Evolutionary conservation across 2,113 vertebrate genomes (phyloP), one percentile per base, ranked within the genome.

Genomic region (Caranx ignobilis): DNA sequence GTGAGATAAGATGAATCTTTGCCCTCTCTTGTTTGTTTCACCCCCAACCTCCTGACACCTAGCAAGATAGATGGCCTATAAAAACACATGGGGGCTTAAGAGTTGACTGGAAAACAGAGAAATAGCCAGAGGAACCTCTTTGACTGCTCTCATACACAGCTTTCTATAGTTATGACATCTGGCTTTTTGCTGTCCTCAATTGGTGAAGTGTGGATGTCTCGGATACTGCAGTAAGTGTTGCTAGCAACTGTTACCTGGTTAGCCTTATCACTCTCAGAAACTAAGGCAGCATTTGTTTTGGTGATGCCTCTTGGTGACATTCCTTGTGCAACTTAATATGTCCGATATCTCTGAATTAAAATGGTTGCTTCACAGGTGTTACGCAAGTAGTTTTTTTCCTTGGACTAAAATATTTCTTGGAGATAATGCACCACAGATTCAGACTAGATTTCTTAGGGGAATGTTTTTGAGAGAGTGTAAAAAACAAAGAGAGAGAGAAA

Each of bases 151-250:
- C 55, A 82, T 43, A n/a, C 16, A 21, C 59, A 35, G n/a, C 6
- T 15, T 21, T 15, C 18, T 63, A 0, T 31, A 50, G 35, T 39
- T 66, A 91, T 89, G 88, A 89, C 90, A 34, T 63, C 81, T 65
- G 75, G 83, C 16, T 85, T 83, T 85, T 87, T 92, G 66, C 85
- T 83, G 48, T 82, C 69, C 6, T 78, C 78, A 9, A 21, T 83
- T 21, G 81, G 74, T 72, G 87, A 93, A 65, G 88, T 91, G 55
- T 88, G 83, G 89, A 88, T 91, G 62, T 54, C 84, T 72, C 79
- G 8, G 9, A 80, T 91, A 72, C 45, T 90, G 41, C 59, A 86
- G 88, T 92, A 91, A 83, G 91, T 88, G 59, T 88, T 86, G 41
- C 26, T 71, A 62, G 34, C n/a, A 85, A 64, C 57, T 18, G 47